Percentiles rank a stretch among this genome's conserved stretches.
phyloP scores from a whole-genome alignment of 2,113 vertebrate genomes.

The Noturus placidus region DNA sequence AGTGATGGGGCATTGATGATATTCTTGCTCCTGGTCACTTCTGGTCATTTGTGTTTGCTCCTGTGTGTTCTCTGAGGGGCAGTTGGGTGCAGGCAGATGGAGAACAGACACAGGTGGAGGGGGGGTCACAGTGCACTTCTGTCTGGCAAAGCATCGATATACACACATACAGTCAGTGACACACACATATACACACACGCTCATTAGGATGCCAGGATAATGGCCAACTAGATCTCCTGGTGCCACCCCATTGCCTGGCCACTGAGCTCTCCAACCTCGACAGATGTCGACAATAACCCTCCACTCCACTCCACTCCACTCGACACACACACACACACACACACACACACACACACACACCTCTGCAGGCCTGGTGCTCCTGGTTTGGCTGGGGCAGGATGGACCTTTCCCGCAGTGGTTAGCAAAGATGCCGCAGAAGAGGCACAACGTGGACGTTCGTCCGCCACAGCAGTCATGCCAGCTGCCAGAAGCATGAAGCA shows the following conservation, averaged over 20 bases:
- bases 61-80: constrained; percentile 87
- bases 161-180: constrained; percentile 55
- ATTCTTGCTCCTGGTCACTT: constrained; percentile 35
- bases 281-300: constrained; percentile 97
- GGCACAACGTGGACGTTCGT: constrained; percentile 3
- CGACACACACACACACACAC: constrained; percentile 63
- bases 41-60: constrained; percentile 81
- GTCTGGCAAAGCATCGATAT: constrained; percentile 94
- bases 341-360: constrained; percentile 63
- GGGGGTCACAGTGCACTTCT: constrained; percentile 84
- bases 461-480: constrained; percentile 26
- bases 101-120: constrained; percentile 80
- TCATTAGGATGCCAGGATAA: constrained; percentile 99
- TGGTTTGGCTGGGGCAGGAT: constrained; percentile 16
- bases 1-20: constrained; percentile 48
- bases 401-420: constrained; percentile 40
- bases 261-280: constrained; percentile 97
- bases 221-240: constrained; percentile 97
- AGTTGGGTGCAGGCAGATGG: constrained; percentile 95
- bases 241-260: constrained; percentile 99
- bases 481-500: constrained; percentile 3
- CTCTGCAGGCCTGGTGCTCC: constrained; percentile 31
- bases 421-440: constrained; percentile 12
- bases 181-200: constrained; percentile 73
- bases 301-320: constrained; percentile 70